Conservation (phyloP, 2,113 vertebrate species). For the Candoia aspera region DNA sequence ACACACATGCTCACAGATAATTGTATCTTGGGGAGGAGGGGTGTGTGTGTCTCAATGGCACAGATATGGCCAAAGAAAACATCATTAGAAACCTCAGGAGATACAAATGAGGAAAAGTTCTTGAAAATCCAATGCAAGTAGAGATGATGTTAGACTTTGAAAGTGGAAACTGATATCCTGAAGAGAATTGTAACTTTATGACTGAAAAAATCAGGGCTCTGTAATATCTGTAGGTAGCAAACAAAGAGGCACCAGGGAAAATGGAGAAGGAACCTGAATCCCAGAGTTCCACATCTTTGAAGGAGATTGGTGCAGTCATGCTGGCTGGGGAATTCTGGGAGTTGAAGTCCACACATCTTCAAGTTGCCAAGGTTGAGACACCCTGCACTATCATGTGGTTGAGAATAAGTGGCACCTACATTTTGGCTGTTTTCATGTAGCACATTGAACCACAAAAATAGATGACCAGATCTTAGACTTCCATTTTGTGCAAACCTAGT, state of each 20-base stretch:
- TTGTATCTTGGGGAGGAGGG: neutral
- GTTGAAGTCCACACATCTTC: neutral
- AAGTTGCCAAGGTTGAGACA: neutral
- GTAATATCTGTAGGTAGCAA: neutral
- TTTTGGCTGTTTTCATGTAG: neutral
- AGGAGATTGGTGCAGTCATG: neutral
- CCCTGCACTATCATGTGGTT: neutral
- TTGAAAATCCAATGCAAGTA: conserved; percentile 19
- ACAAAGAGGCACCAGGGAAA: neutral
- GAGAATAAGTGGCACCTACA: neutral
- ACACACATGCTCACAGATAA: neutral
- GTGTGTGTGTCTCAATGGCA: neutral
- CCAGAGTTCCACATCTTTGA: neutral
- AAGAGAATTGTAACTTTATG: neutral
- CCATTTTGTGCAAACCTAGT: neutral
- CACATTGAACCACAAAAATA: neutral
- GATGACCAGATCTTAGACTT: neutral
- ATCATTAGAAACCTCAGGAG: conserved; percentile 30
- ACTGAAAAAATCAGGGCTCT: neutral
- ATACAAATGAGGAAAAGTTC: conserved; percentile 3
- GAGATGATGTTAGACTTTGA: neutral
- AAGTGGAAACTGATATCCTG: conserved; percentile 10
- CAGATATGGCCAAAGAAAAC: conserved; percentile 16
- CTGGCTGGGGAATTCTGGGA: neutral
- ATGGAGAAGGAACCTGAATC: neutral